Conservation (phyloP, 2,888 invertebrate genomes). For the Phaonia tiefii region DNA sequence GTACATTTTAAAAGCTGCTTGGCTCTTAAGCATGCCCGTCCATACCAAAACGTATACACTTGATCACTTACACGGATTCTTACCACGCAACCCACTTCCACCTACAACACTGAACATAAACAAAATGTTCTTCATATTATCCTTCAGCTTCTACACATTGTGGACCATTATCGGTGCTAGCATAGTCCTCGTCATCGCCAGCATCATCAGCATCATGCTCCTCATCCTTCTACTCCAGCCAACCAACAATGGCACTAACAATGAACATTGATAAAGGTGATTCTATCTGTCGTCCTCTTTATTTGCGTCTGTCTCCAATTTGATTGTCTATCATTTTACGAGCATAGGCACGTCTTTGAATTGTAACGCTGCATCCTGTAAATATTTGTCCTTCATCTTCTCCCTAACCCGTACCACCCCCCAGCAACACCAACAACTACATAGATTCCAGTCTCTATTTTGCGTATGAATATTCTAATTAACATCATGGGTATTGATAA, state of each 20-base stretch:
- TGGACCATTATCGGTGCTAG: neutral
- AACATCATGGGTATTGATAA: slow-evolving; percentile 58
- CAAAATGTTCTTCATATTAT: slow-evolving; percentile 19
- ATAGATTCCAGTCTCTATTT: neutral
- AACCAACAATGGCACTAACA: neutral
- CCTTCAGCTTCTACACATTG: neutral
- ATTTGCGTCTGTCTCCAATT: slow-evolving; percentile 9
- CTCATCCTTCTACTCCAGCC: neutral
- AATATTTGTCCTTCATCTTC: neutral
- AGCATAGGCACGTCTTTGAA: slow-evolving; percentile 16
- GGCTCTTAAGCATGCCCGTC: slow-evolving; percentile 37
- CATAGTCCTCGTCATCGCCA: slow-evolving; percentile 5
- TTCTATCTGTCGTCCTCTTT: slow-evolving; percentile 21
- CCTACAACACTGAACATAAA: slow-evolving; percentile 16
- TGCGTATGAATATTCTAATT: slow-evolving; percentile 50
- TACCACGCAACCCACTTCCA: slow-evolving; percentile 10
- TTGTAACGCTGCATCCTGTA: slow-evolving; percentile 20
- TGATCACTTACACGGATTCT: neutral
- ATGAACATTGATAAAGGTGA: slow-evolving; percentile 30
- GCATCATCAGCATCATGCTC: neutral
- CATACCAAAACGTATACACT: slow-evolving; percentile 21
- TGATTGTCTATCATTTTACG: slow-evolving; percentile 29
- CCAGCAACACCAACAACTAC: slow-evolving; percentile 1
- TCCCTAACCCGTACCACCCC: neutral
- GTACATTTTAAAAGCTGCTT: slow-evolving; percentile 57